Evolutionary conservation across 1,140 invertebrate species (phyloP), one percentile per base, ranked within the genome.

Genomic region (Cherax destructor): DNA sequence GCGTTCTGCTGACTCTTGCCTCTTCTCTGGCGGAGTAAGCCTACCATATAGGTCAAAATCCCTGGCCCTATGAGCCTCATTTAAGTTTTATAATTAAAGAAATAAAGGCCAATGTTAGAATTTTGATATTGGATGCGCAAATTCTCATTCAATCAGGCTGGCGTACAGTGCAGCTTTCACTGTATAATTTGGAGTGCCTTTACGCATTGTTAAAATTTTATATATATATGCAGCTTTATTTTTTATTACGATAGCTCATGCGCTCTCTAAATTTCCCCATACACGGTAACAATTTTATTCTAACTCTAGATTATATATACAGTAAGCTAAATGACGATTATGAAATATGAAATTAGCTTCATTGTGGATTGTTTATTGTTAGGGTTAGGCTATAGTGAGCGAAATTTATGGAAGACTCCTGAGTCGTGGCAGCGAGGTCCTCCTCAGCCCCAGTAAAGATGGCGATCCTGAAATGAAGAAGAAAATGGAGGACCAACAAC

Each of bases 401-500:
- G 79, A 69, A 52, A 61, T 13, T 10, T 24, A 88, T 56, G 56
- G 86, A 88, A 61, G 56, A 61, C 52, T 41, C 50, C 9, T 86
- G 52, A 24, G 76, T 69, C 59, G 69, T 49, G 86, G 79, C 30
- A n/a, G 65, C 13, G 18, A 6, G 65, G 50, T 47, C 61, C 78
- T 74, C 59, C 69, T 76, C 4, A 69, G 50, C 41, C 52, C n/a
- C n/a, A 78, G 59, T 52, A 83, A 91, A 87, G 77, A 76, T 72
- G 92, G 83, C 50, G 88, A 84, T 65, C 77, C 76, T 83, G 80
- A 83, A 86, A 30, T 83, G 10, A 74, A 85, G 79, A 88, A 81
- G 86, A 87, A 87, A 87, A 88, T 88, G 91, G 91, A 84, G 78
- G 86, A 74, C 85, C 76, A 56, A 83, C 85, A 86, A 84, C 61